phyloP scores from a whole-genome alignment of 2,797 vertebrate species.

The Pelobates cultripes region DNA sequence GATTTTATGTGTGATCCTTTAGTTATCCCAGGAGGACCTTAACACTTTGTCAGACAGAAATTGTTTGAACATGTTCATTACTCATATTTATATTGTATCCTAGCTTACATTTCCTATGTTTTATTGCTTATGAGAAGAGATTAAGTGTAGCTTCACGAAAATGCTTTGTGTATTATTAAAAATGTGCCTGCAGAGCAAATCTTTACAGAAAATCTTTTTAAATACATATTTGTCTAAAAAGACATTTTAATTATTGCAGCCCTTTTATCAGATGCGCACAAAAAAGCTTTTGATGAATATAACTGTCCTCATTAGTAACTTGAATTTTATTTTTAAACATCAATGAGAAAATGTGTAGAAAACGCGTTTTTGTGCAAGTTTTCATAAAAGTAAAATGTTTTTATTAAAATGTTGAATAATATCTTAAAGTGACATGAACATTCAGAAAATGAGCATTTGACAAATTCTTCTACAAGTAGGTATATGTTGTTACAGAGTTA shows the following conservation, averaged over 20 bases:
- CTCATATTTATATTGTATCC: not conserved
- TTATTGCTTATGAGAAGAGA: not conserved
- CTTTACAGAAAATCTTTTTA: not conserved
- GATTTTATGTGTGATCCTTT: conserved; percentile 18
- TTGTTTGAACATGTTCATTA: conserved; percentile 9
- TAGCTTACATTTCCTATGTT: not conserved
- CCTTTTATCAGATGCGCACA: no score
- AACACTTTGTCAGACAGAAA: conserved; percentile 6
- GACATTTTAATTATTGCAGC: not conserved
- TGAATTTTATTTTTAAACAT: no score
- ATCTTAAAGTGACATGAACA: no score
- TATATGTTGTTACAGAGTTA: no score
- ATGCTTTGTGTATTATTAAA: not conserved
- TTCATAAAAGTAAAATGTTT: no score
- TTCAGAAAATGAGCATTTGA: no score
- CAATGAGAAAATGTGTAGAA: no score
- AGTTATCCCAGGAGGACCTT: conserved; percentile 32
- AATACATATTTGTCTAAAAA: not conserved
- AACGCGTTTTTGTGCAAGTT: no score
- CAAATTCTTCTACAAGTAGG: no score
- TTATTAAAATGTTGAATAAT: no score
- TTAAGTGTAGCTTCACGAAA: not conserved
- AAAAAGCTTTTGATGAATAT: no score
- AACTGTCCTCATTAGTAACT: no score
- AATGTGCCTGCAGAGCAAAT: not conserved